Evolutionary conservation across 2,797 vertebrate genomes (phyloP).

Genomic region (Aldrovandia affinis): DNA sequence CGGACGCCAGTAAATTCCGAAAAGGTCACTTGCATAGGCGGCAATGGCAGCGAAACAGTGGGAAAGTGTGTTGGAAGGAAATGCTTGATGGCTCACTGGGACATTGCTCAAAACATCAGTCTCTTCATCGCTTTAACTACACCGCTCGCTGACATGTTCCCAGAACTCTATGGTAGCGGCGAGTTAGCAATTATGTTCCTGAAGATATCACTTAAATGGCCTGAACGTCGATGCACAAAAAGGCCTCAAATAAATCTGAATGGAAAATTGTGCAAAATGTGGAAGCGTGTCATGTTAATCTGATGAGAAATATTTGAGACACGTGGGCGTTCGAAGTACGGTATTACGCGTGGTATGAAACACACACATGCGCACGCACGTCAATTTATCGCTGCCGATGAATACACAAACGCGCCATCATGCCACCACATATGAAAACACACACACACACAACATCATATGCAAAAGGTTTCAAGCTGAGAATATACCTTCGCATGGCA

Average conservation of each 20-base stretch:
- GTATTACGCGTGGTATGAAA: constrained; percentile 13
- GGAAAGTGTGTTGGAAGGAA: constrained; percentile 33
- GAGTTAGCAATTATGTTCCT: no score
- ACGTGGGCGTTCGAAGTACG: constrained; percentile 15
- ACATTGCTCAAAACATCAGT: constrained; percentile 60
- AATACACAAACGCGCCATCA: not conserved
- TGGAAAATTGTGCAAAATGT: constrained; percentile 3
- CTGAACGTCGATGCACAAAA: not conserved
- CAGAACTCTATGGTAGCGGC: not conserved
- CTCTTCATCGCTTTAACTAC: constrained; percentile 65
- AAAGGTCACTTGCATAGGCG: constrained; percentile 64
- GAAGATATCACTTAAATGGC: not conserved
- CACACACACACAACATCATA: not conserved
- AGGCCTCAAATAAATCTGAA: not conserved
- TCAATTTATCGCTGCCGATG: no score
- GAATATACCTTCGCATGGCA: not conserved
- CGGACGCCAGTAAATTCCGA: constrained; percentile 50
- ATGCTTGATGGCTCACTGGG: constrained; percentile 62
- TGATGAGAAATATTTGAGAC: constrained; percentile 20
- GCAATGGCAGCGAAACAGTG: not conserved
- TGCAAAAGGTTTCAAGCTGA: constrained; percentile 1
- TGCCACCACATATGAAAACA: not conserved
- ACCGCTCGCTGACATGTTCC: constrained; percentile 17
- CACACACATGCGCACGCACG: not conserved
- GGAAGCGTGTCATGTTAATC: constrained; percentile 11